phyloP scores from a whole-genome alignment of 2,113 vertebrate genomes.

The Perca schrenkii region DNA sequence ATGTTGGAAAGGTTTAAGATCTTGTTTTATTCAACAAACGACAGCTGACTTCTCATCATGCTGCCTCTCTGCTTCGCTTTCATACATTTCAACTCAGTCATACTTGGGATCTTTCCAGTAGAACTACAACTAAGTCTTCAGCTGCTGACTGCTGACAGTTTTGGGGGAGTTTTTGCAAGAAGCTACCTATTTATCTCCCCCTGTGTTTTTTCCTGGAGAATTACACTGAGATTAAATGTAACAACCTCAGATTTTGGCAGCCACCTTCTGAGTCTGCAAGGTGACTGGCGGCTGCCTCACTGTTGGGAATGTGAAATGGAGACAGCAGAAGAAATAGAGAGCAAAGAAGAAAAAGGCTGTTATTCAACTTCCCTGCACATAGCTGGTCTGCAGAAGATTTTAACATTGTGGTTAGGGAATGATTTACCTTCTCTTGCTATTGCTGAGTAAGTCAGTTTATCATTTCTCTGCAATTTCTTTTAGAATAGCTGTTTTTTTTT shows the following conservation, averaged over 20 bases:
- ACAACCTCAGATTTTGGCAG: slow-evolving; percentile 9
- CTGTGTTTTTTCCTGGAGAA: not conserved
- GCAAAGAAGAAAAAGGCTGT: slow-evolving; percentile 22
- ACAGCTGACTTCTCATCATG: slow-evolving; percentile 33
- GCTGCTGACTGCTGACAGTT: slow-evolving; percentile 18
- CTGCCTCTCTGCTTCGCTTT: slow-evolving; percentile 12
- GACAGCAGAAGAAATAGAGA: slow-evolving; percentile 30
- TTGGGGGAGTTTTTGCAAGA: slow-evolving; percentile 39
- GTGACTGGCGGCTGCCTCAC: slow-evolving; percentile 1
- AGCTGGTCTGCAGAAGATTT: slow-evolving; percentile 38
- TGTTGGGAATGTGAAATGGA: slow-evolving; percentile 19
- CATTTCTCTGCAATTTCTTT: slow-evolving; percentile 15
- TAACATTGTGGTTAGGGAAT: slow-evolving; percentile 29
- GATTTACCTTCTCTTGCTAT: slow-evolving; percentile 33
- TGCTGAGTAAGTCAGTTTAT: slow-evolving; percentile 53
- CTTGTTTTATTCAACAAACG: slow-evolving; percentile 36
- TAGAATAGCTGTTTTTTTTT: slow-evolving; percentile 11
- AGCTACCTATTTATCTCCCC: slow-evolving; percentile 34
- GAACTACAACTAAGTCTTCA: slow-evolving; percentile 38
- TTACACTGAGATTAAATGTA: slow-evolving; percentile 14
- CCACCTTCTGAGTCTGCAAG: slow-evolving; percentile 3
- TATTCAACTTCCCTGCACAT: slow-evolving; percentile 23
- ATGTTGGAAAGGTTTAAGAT: slow-evolving; percentile 31
- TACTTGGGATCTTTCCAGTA: slow-evolving; percentile 59
- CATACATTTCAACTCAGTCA: slow-evolving; percentile 45